A percentile compares a stretch with the other conserved stretches of the same genome.
Conservation (phyloP, 2,113 vertebrate species). For the Capreolus pygargus region DNA sequence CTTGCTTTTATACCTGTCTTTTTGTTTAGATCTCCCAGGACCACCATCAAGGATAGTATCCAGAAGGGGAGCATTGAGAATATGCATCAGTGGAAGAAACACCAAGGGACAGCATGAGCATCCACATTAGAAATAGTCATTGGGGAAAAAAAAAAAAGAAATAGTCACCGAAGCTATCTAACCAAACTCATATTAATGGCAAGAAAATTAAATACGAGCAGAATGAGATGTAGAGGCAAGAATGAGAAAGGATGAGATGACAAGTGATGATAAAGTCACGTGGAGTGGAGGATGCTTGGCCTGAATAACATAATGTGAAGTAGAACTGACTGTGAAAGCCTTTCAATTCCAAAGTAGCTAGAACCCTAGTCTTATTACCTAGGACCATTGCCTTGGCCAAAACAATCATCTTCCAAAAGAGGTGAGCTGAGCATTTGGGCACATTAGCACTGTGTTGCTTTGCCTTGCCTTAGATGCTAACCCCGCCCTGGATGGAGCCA, state of each 20-base stretch:
- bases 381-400: neutral
- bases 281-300: neutral
- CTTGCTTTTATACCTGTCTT: neutral
- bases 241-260: neutral
- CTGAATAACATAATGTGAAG: neutral
- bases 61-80: accelerated
- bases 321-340: neutral
- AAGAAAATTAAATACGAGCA: neutral
- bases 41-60: neutral
- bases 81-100: no score
- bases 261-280: neutral
- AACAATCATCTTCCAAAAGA: neutral
- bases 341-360: neutral
- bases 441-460: neutral
- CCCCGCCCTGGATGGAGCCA: neutral
- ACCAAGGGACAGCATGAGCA: accelerated
- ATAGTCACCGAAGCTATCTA: neutral
- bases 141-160: neutral
- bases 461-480: neutral
- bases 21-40: neutral
- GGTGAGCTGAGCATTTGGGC: neutral
- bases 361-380: neutral
- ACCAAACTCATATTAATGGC: neutral
- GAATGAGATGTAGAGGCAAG: neutral
- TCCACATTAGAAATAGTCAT: neutral